Evolutionary conservation across 2,113 vertebrate species (phyloP), one percentile per base, ranked within the genome.

Genomic region (Daubentonia madagascariensis): DNA sequence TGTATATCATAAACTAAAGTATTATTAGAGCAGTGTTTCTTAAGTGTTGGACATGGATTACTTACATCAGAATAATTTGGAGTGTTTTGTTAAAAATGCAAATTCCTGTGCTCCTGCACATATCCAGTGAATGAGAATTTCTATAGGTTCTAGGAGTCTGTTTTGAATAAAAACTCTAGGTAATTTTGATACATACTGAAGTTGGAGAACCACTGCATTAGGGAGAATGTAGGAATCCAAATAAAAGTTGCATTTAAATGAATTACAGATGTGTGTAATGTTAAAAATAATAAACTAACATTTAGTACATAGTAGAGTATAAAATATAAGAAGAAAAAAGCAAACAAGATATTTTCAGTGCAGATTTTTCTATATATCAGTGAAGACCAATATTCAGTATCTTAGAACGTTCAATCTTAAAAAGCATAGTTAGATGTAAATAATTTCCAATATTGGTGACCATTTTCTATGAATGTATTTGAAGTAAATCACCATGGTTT

Each of bases 271-370:
- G 8, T 68, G 3, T 25, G 28, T 89, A 65, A 73, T 89, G 37
- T 79, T 65, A 95, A 95, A 73, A 89, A 89, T 94, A 87, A 52
- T 80, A 50, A 78, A 57, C 14, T 78, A 75, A 37, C n/a, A 65
- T 54, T 89, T 78, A 45, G 25, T 79, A 92, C 45, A 50, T 54
- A 85, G 16, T 28, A 48, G 43, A 8, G 20, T 43, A 28, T 57
- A 78, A 65, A 85, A 14, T 79, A 72, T 32, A 70, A 89, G 78
- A 91, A 91, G 81, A 52, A 76, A 67, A 67, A 54, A 81, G 65
- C 13, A 78, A 67, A 6, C 25, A 93, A 68, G n/a, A 40, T 88
- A 88, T 45, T 78, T 79, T 40, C 40, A 89, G 6, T 89, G 63
- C 1, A 81, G n/a, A 3, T 35, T 72, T 95, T 90, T 75, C 40